Base-by-base conservation (phyloP, 2,888 invertebrate species). In the Arrhopalites spinosus region DNA sequence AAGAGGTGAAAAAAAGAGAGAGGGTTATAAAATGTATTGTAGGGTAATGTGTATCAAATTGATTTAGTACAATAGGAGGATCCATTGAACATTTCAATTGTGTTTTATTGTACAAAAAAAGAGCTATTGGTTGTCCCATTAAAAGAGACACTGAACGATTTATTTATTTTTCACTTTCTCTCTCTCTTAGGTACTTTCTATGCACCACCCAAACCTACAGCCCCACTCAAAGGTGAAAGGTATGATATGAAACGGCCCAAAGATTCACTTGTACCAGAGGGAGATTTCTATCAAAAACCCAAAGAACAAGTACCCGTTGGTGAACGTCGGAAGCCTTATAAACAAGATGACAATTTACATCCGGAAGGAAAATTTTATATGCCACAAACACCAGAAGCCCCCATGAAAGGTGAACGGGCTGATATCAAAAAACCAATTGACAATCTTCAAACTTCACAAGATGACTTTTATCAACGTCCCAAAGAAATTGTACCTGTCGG, bases 301-400 rank as follows among this genome's bases (percentile, higher is more conserved):
- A 84, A 83, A 50, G 30, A 36, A 30, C 30, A 36, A 8, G 56
- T 27, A 7, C 36, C 47, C 0, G n/a, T 64, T 30, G 61, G 61
- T 0, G 75, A 61, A 13, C 43, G 45, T 17, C 8, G 27, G 3
- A 15, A 25, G 23, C 72, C 20, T 2, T 59, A 73, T 17, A 75
- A 77, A 66, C 81, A 77, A 11, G 84, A 86, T 45, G 91, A 91
- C 82, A 90, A 88, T 79, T 83, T 89, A 0, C 27, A 53, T 36
- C 73, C 68, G 1, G 88, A 89, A 83, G 89, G 89, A 5, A 88
- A 90, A 29, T 91, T 91, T 68, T 76, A 78, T 45, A 69, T 72
- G 1, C 36, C 77, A n/a, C 74, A 73, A 3, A 29, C n/a, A 3
- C n/a, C 15, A 0, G 73, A 66, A 43, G 76, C 67, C 29, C 80